Base-by-base conservation (phyloP, 2,113 vertebrate species). In the Sturnira hondurensis region DNA sequence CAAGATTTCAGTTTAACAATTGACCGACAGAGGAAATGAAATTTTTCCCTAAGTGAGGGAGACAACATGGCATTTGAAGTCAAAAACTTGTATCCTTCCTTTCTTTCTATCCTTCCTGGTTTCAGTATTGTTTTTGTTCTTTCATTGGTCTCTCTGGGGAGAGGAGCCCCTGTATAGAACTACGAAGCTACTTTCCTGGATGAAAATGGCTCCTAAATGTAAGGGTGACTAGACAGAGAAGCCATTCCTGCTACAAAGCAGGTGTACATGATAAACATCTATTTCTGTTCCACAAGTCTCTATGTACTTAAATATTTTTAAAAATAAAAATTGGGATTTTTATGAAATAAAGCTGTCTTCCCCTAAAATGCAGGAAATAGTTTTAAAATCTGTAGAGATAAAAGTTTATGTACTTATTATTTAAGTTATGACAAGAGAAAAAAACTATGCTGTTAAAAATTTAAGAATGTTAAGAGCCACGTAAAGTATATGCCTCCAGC, bases 321-420 rank as follows among this genome's bases (percentile, higher is more conserved):
- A 88, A 95, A 83, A 63, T 43, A 83, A 65, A 86, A 70, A 50
- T 31, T 89, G 31, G n/a, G 78, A 81, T 47, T 89, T 89, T 77
- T 85, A n/a, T 86, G 13, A 80, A 85, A 83, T 67, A 86, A 95
- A 96, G 28, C 3, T 31, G 10, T 85, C 87, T 94, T 65, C 26
- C 11, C 58, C 3, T 85, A 88, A 83, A 92, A 74, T 85, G 84
- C 5, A 61, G n/a, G 41, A 63, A 76, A 19, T 45, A 65, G 19
- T 91, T 94, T 93, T 28, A 58, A 93, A 95, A 38, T 82, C 77
- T 61, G 9, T n/a, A 76, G 67, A 74, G 28, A 50, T 70, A 41
- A 81, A 68, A 84, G 31, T 94, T 38, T 77, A 67, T 31, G 86
- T 45, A 13, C 22, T 4, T 41, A 17, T 43, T 82, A 81, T 78